Evolutionary conservation across 2,888 invertebrate species (phyloP).

Genomic region (Micropterix aruncella): DNA sequence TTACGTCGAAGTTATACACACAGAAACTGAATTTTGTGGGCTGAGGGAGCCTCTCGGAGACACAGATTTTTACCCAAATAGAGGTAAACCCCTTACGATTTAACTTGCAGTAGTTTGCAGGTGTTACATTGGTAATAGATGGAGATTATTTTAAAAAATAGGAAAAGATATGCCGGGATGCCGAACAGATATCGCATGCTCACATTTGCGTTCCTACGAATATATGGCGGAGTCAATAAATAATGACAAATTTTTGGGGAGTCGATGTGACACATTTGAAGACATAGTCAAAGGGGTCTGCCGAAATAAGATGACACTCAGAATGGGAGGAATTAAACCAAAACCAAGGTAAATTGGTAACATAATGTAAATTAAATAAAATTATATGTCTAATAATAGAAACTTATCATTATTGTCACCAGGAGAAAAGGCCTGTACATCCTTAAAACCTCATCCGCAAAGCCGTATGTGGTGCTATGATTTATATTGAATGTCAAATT

Average conservation of each 20-base stretch:
- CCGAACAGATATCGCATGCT: neutral
- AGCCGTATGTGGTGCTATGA: too few species aligned
- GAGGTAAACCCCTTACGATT: too few species aligned
- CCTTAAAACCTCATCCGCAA: neutral
- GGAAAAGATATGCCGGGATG: slow-evolving; percentile 1
- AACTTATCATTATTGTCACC: too few species aligned
- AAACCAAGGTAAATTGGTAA: neutral
- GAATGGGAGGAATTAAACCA: neutral
- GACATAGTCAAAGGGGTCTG: neutral
- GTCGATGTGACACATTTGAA: neutral
- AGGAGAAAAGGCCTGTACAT: neutral
- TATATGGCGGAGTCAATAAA: slow-evolving; percentile 1
- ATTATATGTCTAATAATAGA: too few species aligned
- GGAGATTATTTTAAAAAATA: too few species aligned
- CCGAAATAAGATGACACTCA: neutral
- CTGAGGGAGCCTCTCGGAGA: slow-evolving; percentile 1
- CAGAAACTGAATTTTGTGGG: neutral
- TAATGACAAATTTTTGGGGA: neutral
- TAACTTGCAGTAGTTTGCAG: too few species aligned
- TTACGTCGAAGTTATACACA: slow-evolving; percentile 4
- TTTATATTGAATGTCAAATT: too few species aligned
- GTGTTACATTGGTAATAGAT: too few species aligned
- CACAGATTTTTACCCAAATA: slow-evolving; percentile 3
- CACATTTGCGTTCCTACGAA: slow-evolving; percentile 3
- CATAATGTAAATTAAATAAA: too few species aligned